Evolutionary conservation across 2,888 invertebrate species (phyloP), one percentile per base, ranked within the genome.

Genomic region (Cataglyphis albicans): DNA sequence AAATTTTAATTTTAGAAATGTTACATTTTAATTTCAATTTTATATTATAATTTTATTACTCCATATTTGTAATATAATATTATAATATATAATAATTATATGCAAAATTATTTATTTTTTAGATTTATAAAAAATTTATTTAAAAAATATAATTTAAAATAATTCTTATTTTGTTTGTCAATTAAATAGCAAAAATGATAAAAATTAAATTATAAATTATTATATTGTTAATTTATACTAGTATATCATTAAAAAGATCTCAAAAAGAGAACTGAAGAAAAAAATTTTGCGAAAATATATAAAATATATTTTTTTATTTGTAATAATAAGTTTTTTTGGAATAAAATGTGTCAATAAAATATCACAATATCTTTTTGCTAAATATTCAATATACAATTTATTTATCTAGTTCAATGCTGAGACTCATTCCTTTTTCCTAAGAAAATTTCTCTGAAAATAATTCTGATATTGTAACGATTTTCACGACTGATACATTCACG

Each of bases 1-100:
- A 52, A n/a, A 75, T 35, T 75, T 48, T 52, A 10, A 75, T 65
- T 35, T 35, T 5, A 52, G 18, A 52, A 35, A 75, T 32, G 18
- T 35, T 3, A 44, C 35, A 29, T 29, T 29, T 29, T 29, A 1
- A 29, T 29, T 29, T 29, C 1, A 29, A 29, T 29, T 29, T 29
- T 29, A 29, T 29, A 29, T 29, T 29, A 29, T 29, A 29, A 29
- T 29, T 29, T 29, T 29, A 29, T 29, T 29, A 29, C 29, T 63
- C 18, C n/a, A 4, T 61, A 4, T 44, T 44, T 63, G 12, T 6
- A 15, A 21, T 48, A 29, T 61, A 4, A 32, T 44, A 61, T 32
- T 61, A 29, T 55, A 35, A 32, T 32, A 48, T n/a, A 52, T 52
- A 7, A 52, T n/a, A 7, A n/a, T 70, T 55, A 32, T 12, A 1